Evolutionary conservation across 2,113 vertebrate species (phyloP).

Genomic region (Tinamus guttatus): DNA sequence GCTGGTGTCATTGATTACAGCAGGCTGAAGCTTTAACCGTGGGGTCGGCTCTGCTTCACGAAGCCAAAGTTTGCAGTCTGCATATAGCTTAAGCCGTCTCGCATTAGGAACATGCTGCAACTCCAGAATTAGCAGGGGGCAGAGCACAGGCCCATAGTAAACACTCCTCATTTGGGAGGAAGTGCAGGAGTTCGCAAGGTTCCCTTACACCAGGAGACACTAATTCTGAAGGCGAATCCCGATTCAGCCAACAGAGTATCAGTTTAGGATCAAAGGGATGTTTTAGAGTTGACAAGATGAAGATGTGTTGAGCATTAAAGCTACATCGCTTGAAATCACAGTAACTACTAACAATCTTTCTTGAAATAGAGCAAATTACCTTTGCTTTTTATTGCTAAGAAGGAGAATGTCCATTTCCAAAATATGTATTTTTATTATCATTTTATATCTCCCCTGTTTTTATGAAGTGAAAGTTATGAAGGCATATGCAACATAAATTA

Average conservation of each 20-base stretch:
- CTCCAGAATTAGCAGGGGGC: not conserved
- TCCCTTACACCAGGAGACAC: not conserved
- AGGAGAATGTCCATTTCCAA: slow-evolving; percentile 1
- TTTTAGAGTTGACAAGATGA: not conserved
- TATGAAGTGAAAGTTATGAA: not conserved
- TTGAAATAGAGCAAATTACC: not conserved
- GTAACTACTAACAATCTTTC: not conserved
- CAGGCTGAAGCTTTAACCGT: not conserved
- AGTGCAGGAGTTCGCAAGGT: rapidly evolving
- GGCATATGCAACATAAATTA: slow-evolving; percentile 9
- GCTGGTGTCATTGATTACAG: not conserved
- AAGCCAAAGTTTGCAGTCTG: not conserved
- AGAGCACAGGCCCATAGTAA: not conserved
- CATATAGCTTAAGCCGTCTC: not conserved
- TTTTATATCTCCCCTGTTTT: not conserved
- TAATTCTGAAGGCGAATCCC: not conserved
- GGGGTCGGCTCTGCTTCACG: not conserved
- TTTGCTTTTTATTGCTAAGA: not conserved
- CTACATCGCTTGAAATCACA: not conserved
- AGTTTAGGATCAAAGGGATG: not conserved
- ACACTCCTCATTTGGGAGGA: not conserved
- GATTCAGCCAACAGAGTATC: not conserved
- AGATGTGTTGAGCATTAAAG: not conserved
- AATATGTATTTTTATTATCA: not conserved
- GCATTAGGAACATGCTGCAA: not conserved